phyloP scores from a whole-genome alignment of 1,140 invertebrate genomes.

The Panonychus citri region DNA sequence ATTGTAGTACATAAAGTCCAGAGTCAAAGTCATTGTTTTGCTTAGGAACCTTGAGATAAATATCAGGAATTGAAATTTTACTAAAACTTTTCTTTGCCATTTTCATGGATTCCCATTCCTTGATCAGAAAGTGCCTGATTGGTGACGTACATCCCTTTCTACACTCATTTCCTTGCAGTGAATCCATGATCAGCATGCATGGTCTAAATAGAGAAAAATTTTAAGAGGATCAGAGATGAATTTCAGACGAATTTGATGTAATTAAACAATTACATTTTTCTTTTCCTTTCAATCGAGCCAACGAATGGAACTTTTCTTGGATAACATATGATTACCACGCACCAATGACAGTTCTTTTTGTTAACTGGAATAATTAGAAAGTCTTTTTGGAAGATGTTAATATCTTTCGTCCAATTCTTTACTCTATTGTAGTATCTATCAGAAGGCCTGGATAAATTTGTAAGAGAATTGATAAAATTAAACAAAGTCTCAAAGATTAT shows the following conservation, averaged over 20 bases:
- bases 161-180: neutral
- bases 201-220: neutral
- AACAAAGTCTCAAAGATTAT: too few relatives aligned
- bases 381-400: conserved; percentile 90
- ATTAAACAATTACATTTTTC: too few relatives aligned
- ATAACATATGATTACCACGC: conserved; percentile 84
- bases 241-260: too few relatives aligned
- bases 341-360: conserved; percentile 91
- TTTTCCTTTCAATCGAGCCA: neutral
- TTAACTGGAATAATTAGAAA: conserved; percentile 91
- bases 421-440: conserved; percentile 67
- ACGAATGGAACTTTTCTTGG: conserved; percentile 25
- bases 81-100: neutral
- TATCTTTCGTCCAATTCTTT: conserved; percentile 84
- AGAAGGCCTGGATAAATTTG: conserved; percentile 24
- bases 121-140: conserved; percentile 42
- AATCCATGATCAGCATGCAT: neutral
- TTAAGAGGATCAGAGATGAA: too few relatives aligned
- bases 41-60: conserved; percentile 62
- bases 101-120: conserved; percentile 44
- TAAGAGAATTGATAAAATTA: neutral
- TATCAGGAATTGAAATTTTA: neutral
- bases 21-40: conserved; percentile 93
- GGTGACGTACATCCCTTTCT: conserved; percentile 47
- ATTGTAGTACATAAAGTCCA: conserved; percentile 80